Evolutionary conservation across 2,797 vertebrate genomes (phyloP).

Genomic region (Todus mexicanus): DNA sequence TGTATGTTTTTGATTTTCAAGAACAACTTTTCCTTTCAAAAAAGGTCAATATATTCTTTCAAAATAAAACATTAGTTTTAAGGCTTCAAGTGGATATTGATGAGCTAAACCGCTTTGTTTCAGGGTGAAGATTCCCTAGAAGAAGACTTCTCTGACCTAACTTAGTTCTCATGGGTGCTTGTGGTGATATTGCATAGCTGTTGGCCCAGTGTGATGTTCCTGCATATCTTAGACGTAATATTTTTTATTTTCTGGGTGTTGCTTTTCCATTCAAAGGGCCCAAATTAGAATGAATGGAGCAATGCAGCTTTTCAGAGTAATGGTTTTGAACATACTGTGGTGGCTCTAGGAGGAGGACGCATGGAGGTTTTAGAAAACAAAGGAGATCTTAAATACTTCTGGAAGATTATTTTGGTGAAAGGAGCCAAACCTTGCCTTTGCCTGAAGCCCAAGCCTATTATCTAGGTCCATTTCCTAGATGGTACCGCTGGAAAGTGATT

Average conservation of each 20-base stretch:
- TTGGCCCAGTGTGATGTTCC: neutral
- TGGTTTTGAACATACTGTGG: neutral
- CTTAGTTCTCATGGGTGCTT: no score
- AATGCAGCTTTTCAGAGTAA: neutral
- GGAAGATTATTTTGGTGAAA: neutral
- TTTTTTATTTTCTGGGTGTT: neutral
- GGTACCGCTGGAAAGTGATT: neutral
- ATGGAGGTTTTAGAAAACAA: neutral
- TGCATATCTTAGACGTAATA: neutral
- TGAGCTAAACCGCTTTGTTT: neutral
- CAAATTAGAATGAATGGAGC: neutral
- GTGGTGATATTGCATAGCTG: neutral
- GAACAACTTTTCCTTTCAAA: neutral
- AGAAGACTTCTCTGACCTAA: no score
- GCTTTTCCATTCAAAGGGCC: neutral
- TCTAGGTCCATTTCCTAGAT: neutral
- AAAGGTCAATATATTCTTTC: neutral
- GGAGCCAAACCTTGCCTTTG: neutral
- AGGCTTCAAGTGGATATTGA: neutral
- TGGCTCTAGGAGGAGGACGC: neutral
- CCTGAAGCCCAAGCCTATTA: neutral
- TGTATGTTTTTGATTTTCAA: neutral
- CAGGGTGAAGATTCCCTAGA: no score
- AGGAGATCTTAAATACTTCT: neutral
- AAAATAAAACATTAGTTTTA: neutral